These are phyloP conservation scores for Seriola aureovittata DNA, from an alignment of 2,113 vertebrate genomes.

Conservation along the genomic window DNA sequence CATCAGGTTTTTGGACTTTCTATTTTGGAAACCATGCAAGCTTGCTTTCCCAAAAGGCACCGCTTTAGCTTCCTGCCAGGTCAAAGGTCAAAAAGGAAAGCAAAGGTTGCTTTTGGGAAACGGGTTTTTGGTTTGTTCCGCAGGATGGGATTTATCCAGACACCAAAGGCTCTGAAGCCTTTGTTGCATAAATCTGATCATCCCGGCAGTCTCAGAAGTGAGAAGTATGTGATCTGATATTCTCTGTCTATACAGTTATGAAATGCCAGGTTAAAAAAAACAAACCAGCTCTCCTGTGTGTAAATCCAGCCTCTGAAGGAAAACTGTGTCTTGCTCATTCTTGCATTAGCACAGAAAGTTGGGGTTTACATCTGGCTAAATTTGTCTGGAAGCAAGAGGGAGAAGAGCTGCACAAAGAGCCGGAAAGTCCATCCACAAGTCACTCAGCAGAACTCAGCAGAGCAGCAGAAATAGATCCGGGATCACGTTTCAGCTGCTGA, in stretches of 20 bases:
- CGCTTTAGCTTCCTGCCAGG: conserved; percentile 46
- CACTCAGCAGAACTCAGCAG: conserved; percentile 44
- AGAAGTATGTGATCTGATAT: conserved; percentile 25
- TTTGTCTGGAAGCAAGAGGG: conserved; percentile 2
- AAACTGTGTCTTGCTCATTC: conserved; percentile 14
- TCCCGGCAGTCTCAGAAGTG: conserved; percentile 20
- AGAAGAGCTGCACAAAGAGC: conserved; percentile 19
- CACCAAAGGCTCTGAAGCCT: conserved; percentile 51
- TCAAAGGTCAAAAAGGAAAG: conserved; percentile 31
- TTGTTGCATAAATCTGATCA: conserved; percentile 50
- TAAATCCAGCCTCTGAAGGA: conserved; percentile 1
- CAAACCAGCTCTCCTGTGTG: not conserved
- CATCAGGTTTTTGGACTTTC: conserved; percentile 18
- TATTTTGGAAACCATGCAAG: conserved; percentile 7
- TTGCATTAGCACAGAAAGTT: conserved; percentile 21
- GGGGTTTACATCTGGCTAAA: conserved; percentile 20
- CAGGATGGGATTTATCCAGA: conserved; percentile 39
- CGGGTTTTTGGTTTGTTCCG: not conserved
- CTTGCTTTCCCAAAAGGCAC: not conserved
- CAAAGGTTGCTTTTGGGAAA: conserved; percentile 4
- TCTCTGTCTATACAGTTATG: conserved; percentile 19
- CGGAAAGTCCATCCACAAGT: conserved; percentile 26
- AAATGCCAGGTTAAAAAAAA: conserved; percentile 2
- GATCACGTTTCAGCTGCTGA: conserved; percentile 66
- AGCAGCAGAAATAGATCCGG: conserved; percentile 72